Evolutionary conservation across 2,113 vertebrate species (phyloP), one percentile per base, ranked within the genome.

Genomic region (Phoenicopterus ruber): DNA sequence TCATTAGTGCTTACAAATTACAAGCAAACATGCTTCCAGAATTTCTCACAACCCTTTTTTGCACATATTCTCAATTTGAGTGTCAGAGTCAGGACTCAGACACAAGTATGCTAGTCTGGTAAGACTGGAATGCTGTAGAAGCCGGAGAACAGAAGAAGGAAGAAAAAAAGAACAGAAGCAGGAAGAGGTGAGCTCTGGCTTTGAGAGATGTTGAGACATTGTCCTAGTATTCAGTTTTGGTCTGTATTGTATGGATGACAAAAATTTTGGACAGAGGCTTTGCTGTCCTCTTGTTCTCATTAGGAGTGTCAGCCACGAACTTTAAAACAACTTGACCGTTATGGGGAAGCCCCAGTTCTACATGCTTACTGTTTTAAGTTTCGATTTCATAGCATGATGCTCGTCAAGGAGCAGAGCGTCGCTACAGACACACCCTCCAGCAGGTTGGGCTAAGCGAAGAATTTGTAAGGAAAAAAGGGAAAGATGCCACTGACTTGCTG

Each of bases 371-470:
- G 32, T 88, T 88, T 46, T 55, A 25, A 80, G 50, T 95, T 97
- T 96, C 0, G 0, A 72, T 94, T 94, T 88, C 90, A 40, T 77
- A 99, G 99, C 97, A 82, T 66, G 97, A 97, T 86, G 99, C 99
- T 52, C 98, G 98, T 86, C 98, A 96, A 77, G 98, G 89, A 54
- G 99, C 98, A 63, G 99, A 99, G 93, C 98, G 97, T 81, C 96
- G 80, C 21, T 99, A 99, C 95, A 98, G 97, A 86, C 95, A 95
- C 42, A 98, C 98, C 31, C 98, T 99, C 83, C 97, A 95, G 95
- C 98, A 98, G 92, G 98, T 94, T 4, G 99, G 99, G 11, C 90
- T 99, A 71, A 98, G 98, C 0, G 99, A 99, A 97, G 98, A 98
- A 52, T 99, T 99, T 96, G 98, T 99, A 82, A 98, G 88, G 89